Evolutionary conservation across 2,888 invertebrate genomes (phyloP).

Genomic region (Nematopogon swammerdamellus): DNA sequence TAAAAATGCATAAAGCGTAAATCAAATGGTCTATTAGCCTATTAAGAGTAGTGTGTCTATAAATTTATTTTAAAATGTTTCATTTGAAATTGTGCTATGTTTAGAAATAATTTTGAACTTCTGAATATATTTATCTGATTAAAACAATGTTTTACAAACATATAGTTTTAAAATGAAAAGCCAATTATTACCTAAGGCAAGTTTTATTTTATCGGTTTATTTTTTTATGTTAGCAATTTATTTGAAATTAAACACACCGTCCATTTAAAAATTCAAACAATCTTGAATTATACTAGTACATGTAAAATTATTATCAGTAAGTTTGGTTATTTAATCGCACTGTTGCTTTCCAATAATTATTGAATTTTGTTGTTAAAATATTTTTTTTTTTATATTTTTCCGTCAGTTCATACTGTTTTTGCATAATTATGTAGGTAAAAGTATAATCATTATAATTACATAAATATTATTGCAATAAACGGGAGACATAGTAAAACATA

Average conservation of each 20-base stretch:
- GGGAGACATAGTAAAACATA: too few relatives aligned
- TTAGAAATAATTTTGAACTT: not conserved
- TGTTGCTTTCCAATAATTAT: too few relatives aligned
- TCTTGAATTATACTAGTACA: too few relatives aligned
- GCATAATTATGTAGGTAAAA: too few relatives aligned
- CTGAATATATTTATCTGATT: conserved; percentile 7
- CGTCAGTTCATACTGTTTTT: too few relatives aligned
- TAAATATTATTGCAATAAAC: not conserved
- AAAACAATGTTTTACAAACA: not conserved
- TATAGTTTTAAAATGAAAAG: too few relatives aligned
- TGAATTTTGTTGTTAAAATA: too few relatives aligned
- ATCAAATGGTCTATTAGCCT: not conserved
- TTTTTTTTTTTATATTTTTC: conserved; percentile 5
- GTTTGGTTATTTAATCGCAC: too few relatives aligned
- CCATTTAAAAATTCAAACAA: too few relatives aligned
- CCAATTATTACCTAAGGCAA: not conserved
- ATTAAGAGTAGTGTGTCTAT: not conserved
- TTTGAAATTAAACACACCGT: too few relatives aligned
- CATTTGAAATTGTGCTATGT: not conserved
- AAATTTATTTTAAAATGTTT: not conserved
- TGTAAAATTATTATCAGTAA: too few relatives aligned
- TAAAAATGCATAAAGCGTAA: not conserved
- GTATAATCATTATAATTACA: not conserved
- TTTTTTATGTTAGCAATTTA: conserved; percentile 5
- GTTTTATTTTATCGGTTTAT: conserved; percentile 2